phyloP scores from a whole-genome alignment of 2,797 vertebrate genomes.

The Distichodus sexfasciatus region DNA sequence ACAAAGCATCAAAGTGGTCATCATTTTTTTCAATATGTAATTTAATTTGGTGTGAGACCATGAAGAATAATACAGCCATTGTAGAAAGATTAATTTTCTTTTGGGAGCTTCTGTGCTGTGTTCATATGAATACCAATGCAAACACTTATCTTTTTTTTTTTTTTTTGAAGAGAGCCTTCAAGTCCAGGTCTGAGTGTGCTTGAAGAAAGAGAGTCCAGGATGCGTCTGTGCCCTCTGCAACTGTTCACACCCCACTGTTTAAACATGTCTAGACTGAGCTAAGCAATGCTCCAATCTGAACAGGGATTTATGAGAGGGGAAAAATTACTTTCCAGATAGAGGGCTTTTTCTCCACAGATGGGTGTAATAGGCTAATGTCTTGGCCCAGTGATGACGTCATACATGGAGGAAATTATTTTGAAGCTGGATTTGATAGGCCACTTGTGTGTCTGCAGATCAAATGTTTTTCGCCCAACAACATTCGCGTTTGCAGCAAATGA shows the following conservation, averaged over 20 bases:
- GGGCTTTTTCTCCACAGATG: conserved; percentile 4
- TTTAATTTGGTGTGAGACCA: not conserved
- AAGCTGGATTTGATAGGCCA: conserved; percentile 31
- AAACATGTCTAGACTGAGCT: conserved; percentile 37
- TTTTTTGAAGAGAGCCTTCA: not conserved
- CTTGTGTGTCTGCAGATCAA: conserved; percentile 38
- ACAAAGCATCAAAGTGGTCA: conserved; percentile 2
- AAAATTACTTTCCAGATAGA: conserved; percentile 23
- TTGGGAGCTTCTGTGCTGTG: not conserved
- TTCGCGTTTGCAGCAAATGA: conserved; percentile 4
- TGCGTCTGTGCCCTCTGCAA: conserved; percentile 18
- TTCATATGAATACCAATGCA: conserved; percentile 13
- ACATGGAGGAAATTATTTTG: conserved; percentile 33
- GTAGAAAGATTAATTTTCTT: conserved; percentile 6
- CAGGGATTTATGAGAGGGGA: conserved; percentile 22
- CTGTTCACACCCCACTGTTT: conserved; percentile 27
- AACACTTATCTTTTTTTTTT: not conserved
- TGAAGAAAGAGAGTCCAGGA: conserved; percentile 13
- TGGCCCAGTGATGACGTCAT: conserved; percentile 30
- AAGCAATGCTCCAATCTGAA: conserved; percentile 34
- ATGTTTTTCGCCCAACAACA: conserved; percentile 33
- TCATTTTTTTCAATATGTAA: not conserved
- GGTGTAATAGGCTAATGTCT: conserved; percentile 42
- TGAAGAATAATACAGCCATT: conserved; percentile 17
- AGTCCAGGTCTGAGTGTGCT: not conserved